Conservation (phyloP, 2,113 vertebrate species). For the Echinops telfairi region DNA sequence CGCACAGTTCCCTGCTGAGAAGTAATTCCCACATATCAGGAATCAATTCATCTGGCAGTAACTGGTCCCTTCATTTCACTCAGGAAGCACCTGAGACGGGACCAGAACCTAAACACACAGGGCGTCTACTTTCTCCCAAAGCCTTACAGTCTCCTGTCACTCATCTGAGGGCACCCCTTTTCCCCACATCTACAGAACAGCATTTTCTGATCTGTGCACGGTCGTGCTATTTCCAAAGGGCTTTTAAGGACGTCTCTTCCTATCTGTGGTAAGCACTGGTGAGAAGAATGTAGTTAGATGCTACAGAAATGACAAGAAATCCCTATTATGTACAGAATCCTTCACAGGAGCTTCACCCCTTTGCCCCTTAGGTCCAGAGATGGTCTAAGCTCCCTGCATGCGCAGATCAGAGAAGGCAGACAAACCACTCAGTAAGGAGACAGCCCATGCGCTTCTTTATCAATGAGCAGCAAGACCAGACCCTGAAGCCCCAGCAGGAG, state of each 20-base stretch:
- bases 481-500: background rate
- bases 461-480: background rate
- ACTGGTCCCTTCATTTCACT: background rate
- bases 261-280: background rate
- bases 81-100: background rate
- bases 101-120: background rate
- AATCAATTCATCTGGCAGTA: too few species aligned
- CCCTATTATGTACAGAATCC: background rate
- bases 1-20: background rate
- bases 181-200: background rate
- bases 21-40: too few species aligned
- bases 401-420: background rate
- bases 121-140: background rate
- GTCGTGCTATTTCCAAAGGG: background rate
- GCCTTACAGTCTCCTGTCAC: background rate
- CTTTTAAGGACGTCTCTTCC: background rate
- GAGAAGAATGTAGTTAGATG: background rate
- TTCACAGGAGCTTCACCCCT: background rate
- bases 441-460: background rate
- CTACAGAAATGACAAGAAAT: background rate
- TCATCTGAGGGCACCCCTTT: background rate
- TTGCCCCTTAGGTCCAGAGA: background rate
- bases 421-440: conserved; percentile 16
- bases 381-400: background rate
- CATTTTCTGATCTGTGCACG: background rate